Conservation (phyloP, 1,140 invertebrate genomes). For the Phortica variegata region DNA sequence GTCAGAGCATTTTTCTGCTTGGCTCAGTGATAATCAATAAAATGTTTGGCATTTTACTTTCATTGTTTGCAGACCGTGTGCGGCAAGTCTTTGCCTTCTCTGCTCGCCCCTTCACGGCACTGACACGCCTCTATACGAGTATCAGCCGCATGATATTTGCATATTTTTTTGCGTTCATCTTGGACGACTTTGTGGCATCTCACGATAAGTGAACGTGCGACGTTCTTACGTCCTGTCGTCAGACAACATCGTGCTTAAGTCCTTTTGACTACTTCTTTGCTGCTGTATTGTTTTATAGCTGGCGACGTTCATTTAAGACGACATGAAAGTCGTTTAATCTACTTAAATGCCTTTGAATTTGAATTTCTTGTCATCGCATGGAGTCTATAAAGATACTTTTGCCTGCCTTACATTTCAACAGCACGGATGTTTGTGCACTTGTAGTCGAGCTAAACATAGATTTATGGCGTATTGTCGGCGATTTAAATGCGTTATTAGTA, state of each 20-base stretch:
- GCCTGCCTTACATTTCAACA: not conserved
- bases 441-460: slow-evolving; percentile 51
- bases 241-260: slow-evolving; percentile 31
- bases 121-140: slow-evolving; percentile 27
- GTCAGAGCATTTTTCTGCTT: too few relatives aligned
- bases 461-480: slow-evolving; percentile 46
- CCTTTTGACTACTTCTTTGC: slow-evolving; percentile 40
- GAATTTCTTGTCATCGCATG: slow-evolving; percentile 5
- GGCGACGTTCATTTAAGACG: slow-evolving; percentile 48
- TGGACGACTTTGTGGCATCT: slow-evolving; percentile 37
- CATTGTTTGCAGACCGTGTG: slow-evolving; percentile 40
- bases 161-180: slow-evolving; percentile 32
- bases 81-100: too few relatives aligned
- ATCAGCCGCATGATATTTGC: slow-evolving; percentile 33
- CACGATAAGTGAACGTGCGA: too few relatives aligned
- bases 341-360: slow-evolving; percentile 53
- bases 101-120: slow-evolving; percentile 23
- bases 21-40: slow-evolving; percentile 49
- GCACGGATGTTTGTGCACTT: too few relatives aligned
- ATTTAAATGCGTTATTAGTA: slow-evolving; percentile 43
- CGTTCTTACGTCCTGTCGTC: slow-evolving; percentile 28
- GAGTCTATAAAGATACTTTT: not conserved
- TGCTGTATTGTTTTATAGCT: slow-evolving; percentile 50
- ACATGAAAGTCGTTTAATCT: slow-evolving; percentile 53
- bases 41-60: slow-evolving; percentile 55